Base-by-base conservation (phyloP, 2,797 vertebrate genomes). In the Myiotriccus ornatus region DNA sequence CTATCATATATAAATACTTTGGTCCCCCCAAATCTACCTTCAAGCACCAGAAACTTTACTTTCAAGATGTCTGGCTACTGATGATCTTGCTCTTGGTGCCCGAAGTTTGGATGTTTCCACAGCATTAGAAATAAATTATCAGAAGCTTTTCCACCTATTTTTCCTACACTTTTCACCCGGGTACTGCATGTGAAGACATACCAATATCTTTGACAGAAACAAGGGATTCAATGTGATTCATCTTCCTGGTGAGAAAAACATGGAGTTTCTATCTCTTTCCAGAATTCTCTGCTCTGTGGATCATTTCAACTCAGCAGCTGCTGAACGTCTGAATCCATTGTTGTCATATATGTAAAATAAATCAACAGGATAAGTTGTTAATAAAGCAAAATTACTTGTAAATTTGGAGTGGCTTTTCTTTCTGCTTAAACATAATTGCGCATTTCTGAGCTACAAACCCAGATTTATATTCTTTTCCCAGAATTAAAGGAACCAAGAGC, bases 371-470 rank as follows among this genome's bases (percentile, higher is more conserved):
- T 44, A 81, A 44, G 6, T 13, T 44, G 14, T 69, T 43, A 53
- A 14, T 43, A 22, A 44, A 14, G 10, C 4, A 84, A 70, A 88
- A 70, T 17, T 70, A 41, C 18, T 30, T 47, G 10, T 7, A 20
- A 74, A 75, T 63, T 47, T 50, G 10, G 13, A 73, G 64, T 24
- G 5, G 1, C 0, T 0, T 3, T 52, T 53, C 39, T 22, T 49
- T 9, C 28, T 77, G 5, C 9, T 85, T 68, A 50, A 83, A 57
- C 28, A 34, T 9, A 57, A 34, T 19, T 39, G 5, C 2, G 3
- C 53, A 28, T 21, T 81, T 68, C 30, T 27, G 55, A 95, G 53
- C 18, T 67, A 67, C 55, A 76, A 86, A 80, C 50, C 6, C 11
- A 87, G 27, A 25, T 44, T 73, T 67, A 4, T 39, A 12, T 27